Conservation (phyloP, 2,113 vertebrate species). For the Silurus glanis region DNA sequence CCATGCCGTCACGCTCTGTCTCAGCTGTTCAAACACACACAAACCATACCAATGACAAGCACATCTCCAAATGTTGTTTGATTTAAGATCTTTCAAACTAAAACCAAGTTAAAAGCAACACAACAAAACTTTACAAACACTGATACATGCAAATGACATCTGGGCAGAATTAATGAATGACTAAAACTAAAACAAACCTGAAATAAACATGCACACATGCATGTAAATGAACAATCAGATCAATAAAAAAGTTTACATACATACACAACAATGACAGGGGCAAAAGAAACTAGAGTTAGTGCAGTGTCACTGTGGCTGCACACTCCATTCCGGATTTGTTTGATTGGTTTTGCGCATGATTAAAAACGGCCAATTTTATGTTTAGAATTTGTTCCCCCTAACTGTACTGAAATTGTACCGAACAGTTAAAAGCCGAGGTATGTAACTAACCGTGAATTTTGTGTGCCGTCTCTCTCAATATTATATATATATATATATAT, state of each 20-base stretch:
- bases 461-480: no score
- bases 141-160: slow-evolving; percentile 34
- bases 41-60: slow-evolving; percentile 19
- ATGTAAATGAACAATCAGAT: neutral
- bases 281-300: no score
- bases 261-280: no score
- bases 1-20: slow-evolving; percentile 82
- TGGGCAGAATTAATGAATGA: slow-evolving; percentile 44
- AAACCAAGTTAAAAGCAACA: neutral
- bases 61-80: neutral
- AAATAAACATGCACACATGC: slow-evolving; percentile 17
- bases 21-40: slow-evolving; percentile 77
- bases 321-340: no score
- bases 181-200: neutral
- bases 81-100: neutral
- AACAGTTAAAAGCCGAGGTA: no score
- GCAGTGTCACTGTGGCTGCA: no score
- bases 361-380: no score
- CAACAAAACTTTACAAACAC: neutral
- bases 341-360: no score
- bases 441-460: no score
- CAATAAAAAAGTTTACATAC: neutral
- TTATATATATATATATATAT: no score
- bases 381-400: no score
- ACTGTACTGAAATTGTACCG: no score